phyloP scores from a whole-genome alignment of 2,113 vertebrate genomes.

The Myotis lucifugus region DNA sequence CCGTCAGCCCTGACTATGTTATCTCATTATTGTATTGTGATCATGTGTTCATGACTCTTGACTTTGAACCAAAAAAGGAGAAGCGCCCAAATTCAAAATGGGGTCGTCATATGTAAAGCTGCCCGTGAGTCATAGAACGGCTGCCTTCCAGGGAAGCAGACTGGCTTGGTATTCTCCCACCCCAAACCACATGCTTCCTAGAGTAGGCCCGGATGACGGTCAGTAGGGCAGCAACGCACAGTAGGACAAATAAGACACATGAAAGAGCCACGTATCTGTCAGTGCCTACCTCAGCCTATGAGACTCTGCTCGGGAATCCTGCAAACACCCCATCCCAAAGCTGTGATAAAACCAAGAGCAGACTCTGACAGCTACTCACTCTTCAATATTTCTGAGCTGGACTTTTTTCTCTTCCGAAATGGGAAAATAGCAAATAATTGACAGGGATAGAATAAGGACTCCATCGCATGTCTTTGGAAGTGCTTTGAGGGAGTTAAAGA shows the following conservation, averaged over 20 bases:
- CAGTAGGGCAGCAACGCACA: background rate
- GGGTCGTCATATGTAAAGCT: background rate
- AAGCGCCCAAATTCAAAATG: background rate
- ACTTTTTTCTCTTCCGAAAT: background rate
- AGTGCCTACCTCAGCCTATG: background rate
- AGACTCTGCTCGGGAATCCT: background rate
- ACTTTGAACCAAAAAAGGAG: background rate
- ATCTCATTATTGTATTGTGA: background rate
- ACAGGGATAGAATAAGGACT: conserved; percentile 19
- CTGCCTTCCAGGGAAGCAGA: background rate
- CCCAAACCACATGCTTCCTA: background rate
- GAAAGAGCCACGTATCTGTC: background rate
- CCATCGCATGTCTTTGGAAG: conserved; percentile 8
- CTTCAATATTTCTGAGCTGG: background rate
- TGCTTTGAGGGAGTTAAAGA: conserved; percentile 35
- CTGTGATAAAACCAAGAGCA: background rate
- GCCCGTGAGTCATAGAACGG: background rate
- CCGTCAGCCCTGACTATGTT: background rate
- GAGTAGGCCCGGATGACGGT: background rate
- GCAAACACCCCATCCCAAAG: background rate
- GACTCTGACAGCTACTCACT: background rate
- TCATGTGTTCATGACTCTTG: background rate
- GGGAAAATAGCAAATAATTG: conserved; percentile 1
- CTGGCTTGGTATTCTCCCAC: background rate
- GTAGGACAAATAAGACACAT: background rate